Evolutionary conservation across 2,888 invertebrate genomes (phyloP).

Genomic region (Pseudanteris insignis): DNA sequence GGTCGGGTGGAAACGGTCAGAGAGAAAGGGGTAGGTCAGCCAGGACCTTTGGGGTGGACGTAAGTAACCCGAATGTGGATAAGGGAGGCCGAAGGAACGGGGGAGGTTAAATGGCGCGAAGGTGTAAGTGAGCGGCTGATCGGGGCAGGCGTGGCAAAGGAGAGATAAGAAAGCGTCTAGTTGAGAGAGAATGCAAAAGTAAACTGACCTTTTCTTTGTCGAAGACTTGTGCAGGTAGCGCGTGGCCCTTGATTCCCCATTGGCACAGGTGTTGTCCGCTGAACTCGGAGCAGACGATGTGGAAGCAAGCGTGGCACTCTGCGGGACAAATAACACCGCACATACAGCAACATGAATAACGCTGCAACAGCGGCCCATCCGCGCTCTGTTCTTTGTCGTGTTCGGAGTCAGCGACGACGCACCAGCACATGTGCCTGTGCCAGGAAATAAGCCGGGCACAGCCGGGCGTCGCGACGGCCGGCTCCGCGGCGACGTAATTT

Average conservation of each 20-base stretch:
- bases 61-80: no score
- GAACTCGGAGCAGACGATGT: slow-evolving; percentile 69
- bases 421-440: slow-evolving; percentile 63
- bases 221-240: slow-evolving; percentile 59
- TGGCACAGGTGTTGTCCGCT: slow-evolving; percentile 62
- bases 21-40: no score
- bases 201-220: slow-evolving; percentile 62
- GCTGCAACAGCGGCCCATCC: slow-evolving; percentile 15
- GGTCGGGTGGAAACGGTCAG: no score
- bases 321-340: slow-evolving; percentile 72
- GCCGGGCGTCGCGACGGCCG: slow-evolving; percentile 23
- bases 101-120: no score
- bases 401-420: slow-evolving; percentile 32
- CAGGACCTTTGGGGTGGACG: no score
- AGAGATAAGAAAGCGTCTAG: not conserved
- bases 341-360: slow-evolving; percentile 70
- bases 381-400: slow-evolving; percentile 30
- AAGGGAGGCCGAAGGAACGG: no score
- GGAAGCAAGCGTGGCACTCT: slow-evolving; percentile 75
- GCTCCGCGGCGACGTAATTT: slow-evolving; percentile 5
- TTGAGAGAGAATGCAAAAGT: not conserved
- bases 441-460: slow-evolving; percentile 63
- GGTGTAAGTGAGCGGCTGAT: no score
- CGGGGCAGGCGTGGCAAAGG: not conserved
- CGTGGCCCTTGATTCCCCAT: slow-evolving; percentile 63